Percentiles rank a stretch among this genome's conserved stretches.
phyloP scores from a whole-genome alignment of 2,888 invertebrate genomes.

The Hydraecia micacea region DNA sequence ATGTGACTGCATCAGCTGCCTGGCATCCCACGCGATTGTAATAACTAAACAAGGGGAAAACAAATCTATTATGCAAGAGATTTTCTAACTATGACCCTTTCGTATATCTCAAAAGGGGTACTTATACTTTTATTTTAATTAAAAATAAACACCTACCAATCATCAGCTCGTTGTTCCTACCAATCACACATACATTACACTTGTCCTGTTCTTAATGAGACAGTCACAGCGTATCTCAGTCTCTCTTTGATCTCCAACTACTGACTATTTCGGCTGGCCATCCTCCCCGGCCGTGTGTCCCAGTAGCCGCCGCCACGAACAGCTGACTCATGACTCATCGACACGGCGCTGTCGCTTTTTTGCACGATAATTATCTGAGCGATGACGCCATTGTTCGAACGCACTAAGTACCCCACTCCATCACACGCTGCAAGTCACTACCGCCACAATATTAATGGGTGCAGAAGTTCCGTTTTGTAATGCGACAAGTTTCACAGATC shows the following conservation, averaged over 20 bases:
- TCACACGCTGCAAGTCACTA: conserved; percentile 60
- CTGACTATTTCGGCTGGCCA: background rate
- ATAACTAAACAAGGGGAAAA: conserved; percentile 39
- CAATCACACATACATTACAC: background rate
- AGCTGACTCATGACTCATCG: conserved; percentile 70
- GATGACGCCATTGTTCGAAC: conserved; percentile 65
- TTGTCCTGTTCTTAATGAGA: background rate
- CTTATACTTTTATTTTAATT: conserved; percentile 22
- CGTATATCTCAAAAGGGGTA: background rate
- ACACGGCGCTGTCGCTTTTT: conserved; percentile 61
- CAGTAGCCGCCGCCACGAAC: conserved; percentile 18
- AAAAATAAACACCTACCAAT: conserved; percentile 31
- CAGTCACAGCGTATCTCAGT: background rate
- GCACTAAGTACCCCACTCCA: conserved; percentile 56
- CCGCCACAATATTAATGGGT: background rate
- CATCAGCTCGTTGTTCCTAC: background rate
- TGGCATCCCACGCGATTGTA: conserved; percentile 21
- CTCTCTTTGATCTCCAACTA: background rate
- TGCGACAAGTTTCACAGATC: background rate
- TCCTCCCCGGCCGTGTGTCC: conserved; percentile 13
- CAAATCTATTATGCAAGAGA: conserved; percentile 17
- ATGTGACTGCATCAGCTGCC: conserved; percentile 37
- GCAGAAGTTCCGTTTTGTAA: conserved; percentile 42
- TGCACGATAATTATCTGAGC: conserved; percentile 67
- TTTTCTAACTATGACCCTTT: conserved; percentile 8